Percentiles rank a stretch among this genome's conserved stretches.
phyloP scores from a whole-genome alignment of 2,113 vertebrate genomes.

The Cryptotis parvus region DNA sequence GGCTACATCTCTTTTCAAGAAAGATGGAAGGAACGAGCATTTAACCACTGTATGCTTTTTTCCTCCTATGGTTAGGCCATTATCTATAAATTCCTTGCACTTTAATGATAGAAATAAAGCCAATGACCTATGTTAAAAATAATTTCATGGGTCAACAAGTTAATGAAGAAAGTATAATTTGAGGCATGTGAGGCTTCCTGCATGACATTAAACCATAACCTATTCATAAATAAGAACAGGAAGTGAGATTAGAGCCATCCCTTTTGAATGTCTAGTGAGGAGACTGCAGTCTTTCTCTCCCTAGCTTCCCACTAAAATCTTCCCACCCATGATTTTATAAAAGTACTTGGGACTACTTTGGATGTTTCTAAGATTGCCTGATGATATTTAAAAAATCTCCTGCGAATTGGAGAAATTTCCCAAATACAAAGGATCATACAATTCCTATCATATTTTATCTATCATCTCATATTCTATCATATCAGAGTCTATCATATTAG shows the following conservation, averaged over 20 bases:
- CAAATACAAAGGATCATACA: neutral
- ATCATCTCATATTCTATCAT: too few species aligned
- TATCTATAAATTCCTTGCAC: constrained; percentile 45
- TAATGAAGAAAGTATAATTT: constrained; percentile 65
- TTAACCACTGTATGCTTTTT: neutral
- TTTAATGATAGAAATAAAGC: constrained; percentile 55
- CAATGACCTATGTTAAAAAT: constrained; percentile 66
- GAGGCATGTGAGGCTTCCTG: neutral
- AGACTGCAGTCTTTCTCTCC: neutral
- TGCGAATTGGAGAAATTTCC: neutral
- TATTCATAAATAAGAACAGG: neutral
- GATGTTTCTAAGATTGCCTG: neutral
- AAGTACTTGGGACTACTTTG: neutral
- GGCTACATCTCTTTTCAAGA: neutral
- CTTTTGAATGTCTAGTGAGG: neutral
- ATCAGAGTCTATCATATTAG: too few species aligned
- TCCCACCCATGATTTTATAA: neutral
- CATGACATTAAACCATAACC: neutral
- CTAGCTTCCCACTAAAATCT: neutral
- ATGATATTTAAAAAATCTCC: neutral
- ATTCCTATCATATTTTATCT: neutral
- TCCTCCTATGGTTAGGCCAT: neutral
- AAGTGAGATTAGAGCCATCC: neutral
- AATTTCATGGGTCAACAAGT: constrained; percentile 59
- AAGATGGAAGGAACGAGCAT: neutral